Evolutionary conservation across 2,888 invertebrate genomes (phyloP).

Genomic region (Melanchra persicariae): DNA sequence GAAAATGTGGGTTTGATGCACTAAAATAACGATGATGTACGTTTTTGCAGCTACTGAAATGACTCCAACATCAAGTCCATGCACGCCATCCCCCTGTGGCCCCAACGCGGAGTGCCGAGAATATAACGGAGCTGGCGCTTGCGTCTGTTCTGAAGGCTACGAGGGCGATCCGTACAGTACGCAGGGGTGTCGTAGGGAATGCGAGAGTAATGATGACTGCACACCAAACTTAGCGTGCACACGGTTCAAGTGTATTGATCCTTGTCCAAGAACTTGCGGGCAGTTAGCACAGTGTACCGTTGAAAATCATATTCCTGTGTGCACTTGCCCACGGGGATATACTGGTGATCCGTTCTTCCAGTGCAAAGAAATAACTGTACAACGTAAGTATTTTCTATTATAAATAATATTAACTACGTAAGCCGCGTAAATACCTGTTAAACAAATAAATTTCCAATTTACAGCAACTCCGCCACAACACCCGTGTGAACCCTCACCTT

Average conservation of each 20-base stretch:
- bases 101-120: conserved; percentile 96
- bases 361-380: conserved; percentile 91
- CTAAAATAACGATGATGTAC: neutral
- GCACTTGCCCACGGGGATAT: conserved; percentile 93
- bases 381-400: conserved; percentile 73
- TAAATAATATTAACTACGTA: neutral
- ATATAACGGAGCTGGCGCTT: conserved; percentile 96
- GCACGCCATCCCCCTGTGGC: conserved; percentile 96
- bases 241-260: conserved; percentile 95
- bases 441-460: conserved; percentile 58
- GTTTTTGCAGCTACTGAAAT: conserved; percentile 90
- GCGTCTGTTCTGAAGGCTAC: conserved; percentile 94
- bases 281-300: conserved; percentile 94
- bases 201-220: conserved; percentile 95
- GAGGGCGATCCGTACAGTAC: conserved; percentile 96
- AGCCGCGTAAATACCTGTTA: neutral
- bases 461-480: conserved; percentile 89
- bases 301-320: conserved; percentile 94
- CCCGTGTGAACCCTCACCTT: conserved; percentile 96
- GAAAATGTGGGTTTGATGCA: neutral
- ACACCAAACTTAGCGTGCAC: conserved; percentile 93
- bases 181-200: conserved; percentile 94
- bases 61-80: conserved; percentile 93
- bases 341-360: conserved; percentile 96
- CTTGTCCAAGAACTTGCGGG: conserved; percentile 96